Conservation (phyloP, 2,888 invertebrate genomes). For the Oscheius sp. region DNA sequence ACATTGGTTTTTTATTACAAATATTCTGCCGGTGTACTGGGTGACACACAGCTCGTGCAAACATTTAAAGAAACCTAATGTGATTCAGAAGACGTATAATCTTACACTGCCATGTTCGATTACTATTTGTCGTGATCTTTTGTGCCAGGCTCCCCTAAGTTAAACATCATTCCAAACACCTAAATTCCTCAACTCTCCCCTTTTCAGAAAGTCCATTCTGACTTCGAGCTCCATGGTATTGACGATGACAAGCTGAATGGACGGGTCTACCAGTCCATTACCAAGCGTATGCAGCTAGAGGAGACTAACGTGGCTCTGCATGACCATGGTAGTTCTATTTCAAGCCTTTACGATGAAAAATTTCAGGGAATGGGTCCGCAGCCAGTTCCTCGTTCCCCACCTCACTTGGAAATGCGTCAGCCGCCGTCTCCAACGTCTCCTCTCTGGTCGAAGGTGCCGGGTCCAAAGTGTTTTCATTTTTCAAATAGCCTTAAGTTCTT, state of each 20-base stretch:
- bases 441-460: slow-evolving; percentile 72
- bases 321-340: slow-evolving; percentile 28
- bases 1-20: too few species aligned
- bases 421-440: slow-evolving; percentile 70
- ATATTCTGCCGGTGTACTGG: too few species aligned
- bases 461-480: slow-evolving; percentile 71
- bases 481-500: slow-evolving; percentile 55
- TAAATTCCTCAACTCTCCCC: neutral
- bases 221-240: slow-evolving; percentile 98
- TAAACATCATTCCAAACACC: neutral
- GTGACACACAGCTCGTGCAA: too few species aligned
- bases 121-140: too few species aligned
- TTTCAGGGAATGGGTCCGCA: slow-evolving; percentile 34
- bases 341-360: slow-evolving; percentile 9
- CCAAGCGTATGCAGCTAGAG: slow-evolving; percentile 93
- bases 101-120: too few species aligned
- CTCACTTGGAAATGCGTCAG: slow-evolving; percentile 66
- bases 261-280: slow-evolving; percentile 85
- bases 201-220: slow-evolving; percentile 86
- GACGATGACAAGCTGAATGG: slow-evolving; percentile 96
- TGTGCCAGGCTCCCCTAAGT: neutral
- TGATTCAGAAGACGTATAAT: too few species aligned
- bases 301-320: slow-evolving; percentile 77
- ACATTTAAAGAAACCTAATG: too few species aligned
- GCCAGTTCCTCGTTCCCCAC: slow-evolving; percentile 45